phyloP scores from a whole-genome alignment of 2,113 vertebrate species.

The Pelvicachromis taeniatus region DNA sequence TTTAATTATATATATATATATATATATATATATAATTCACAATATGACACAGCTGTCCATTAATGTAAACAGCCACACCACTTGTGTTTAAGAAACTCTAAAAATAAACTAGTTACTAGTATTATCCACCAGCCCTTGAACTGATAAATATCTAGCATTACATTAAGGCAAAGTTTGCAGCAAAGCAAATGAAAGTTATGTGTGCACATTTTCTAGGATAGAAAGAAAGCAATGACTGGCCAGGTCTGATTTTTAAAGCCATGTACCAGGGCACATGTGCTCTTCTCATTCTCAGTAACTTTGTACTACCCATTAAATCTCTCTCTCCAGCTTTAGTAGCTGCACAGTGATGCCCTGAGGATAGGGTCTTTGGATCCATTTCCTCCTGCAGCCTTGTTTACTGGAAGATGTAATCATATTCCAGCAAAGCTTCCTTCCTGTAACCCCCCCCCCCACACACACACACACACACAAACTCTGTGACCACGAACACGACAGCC shows the following conservation, averaged over 20 bases:
- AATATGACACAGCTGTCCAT: not conserved
- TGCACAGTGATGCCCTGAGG: constrained; percentile 25
- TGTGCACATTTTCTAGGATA: too few species aligned
- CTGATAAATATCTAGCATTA: too few species aligned
- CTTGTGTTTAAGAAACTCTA: too few species aligned
- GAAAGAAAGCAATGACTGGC: not conserved
- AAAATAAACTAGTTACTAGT: too few species aligned
- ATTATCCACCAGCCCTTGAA: too few species aligned
- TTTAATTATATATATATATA: not conserved
- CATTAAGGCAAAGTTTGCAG: too few species aligned
- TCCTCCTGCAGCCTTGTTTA: constrained; percentile 62
- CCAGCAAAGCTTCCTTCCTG: constrained; percentile 68
- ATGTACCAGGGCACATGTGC: not conserved
- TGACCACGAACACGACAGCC: not conserved
- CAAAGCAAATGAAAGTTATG: too few species aligned
- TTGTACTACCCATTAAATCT: not conserved
- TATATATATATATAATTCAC: not conserved
- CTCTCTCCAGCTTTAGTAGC: not conserved
- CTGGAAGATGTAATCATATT: constrained; percentile 68
- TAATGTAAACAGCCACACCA: too few species aligned
- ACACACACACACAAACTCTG: too few species aligned
- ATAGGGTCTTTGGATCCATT: constrained; percentile 47
- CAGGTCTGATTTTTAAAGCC: not conserved
- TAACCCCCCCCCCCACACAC: not conserved
- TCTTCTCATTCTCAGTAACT: not conserved